Conservation (phyloP, 2,888 invertebrate species). For the Zaprionus lineosus region DNA sequence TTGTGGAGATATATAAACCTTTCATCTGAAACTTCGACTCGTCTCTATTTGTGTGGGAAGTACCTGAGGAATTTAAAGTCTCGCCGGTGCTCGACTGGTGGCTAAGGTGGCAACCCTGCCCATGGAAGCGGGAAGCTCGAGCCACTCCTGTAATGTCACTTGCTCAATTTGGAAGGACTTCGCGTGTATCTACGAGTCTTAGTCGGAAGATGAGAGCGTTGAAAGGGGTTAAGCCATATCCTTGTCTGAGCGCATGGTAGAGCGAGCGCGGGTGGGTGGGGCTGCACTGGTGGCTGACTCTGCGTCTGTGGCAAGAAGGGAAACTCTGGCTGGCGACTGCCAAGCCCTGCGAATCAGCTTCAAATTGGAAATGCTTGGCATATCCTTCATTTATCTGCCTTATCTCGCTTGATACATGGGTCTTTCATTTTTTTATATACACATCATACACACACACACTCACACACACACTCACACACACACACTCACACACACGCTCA, state of each 20-base stretch:
- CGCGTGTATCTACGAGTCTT: background rate
- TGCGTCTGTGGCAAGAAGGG: too few species aligned
- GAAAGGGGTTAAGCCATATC: slow-evolving; percentile 71
- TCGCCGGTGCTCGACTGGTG: too few species aligned
- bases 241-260: too few species aligned
- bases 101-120: too few species aligned
- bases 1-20: too few species aligned
- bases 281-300: too few species aligned
- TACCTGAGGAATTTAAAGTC: too few species aligned
- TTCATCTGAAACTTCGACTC: too few species aligned
- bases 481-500: slow-evolving; percentile 5
- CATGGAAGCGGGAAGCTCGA: too few species aligned
- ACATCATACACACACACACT: slow-evolving; percentile 7
- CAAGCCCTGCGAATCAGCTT: slow-evolving; percentile 58
- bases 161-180: slow-evolving; percentile 27
- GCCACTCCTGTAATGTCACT: slow-evolving; percentile 71
- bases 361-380: slow-evolving; percentile 83
- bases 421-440: slow-evolving; percentile 61
- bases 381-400: slow-evolving; percentile 81
- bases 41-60: too few species aligned
- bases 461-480: slow-evolving; percentile 4
- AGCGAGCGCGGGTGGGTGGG: too few species aligned
- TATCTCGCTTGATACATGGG: slow-evolving; percentile 67
- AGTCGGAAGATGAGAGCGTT: slow-evolving; percentile 25
- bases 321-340: slow-evolving; percentile 48